phyloP scores from a whole-genome alignment of 1,140 invertebrate species.

The Whitmania pigra region DNA sequence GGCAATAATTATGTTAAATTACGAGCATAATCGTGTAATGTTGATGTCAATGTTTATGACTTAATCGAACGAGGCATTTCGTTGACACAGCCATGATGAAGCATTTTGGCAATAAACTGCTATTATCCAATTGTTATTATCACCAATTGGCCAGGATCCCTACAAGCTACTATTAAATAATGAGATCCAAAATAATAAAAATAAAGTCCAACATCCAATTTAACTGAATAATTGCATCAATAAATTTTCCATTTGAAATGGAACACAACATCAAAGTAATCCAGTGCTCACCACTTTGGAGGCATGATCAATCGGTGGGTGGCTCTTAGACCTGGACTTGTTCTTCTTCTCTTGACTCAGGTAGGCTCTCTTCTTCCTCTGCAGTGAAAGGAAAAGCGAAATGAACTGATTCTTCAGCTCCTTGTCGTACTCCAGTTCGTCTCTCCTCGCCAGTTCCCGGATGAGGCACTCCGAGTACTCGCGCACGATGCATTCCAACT shows the following conservation, averaged over 20 bases:
- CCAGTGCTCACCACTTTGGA: neutral
- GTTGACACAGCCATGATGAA: neutral
- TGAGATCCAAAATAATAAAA: neutral
- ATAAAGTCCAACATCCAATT: neutral
- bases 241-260: neutral
- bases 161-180: neutral
- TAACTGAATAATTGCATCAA: neutral
- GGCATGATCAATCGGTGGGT: too few species aligned
- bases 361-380: conserved; percentile 45
- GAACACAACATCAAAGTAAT: neutral
- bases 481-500: conserved; percentile 80
- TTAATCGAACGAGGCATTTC: neutral
- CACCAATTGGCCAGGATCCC: neutral
- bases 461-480: conserved; percentile 88
- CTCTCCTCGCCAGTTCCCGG: conserved; percentile 57
- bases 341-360: neutral
- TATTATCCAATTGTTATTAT: too few species aligned
- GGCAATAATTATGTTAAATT: neutral
- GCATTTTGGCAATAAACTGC: neutral
- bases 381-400: conserved; percentile 82
- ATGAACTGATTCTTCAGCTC: conserved; percentile 99
- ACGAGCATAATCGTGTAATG: neutral
- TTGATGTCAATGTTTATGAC: neutral
- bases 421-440: conserved; percentile 93
- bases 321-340: too few species aligned